These are phyloP conservation scores for Papilio dardanus DNA, from an alignment of 1,140 invertebrate genomes.

Conservation along the genomic window DNA sequence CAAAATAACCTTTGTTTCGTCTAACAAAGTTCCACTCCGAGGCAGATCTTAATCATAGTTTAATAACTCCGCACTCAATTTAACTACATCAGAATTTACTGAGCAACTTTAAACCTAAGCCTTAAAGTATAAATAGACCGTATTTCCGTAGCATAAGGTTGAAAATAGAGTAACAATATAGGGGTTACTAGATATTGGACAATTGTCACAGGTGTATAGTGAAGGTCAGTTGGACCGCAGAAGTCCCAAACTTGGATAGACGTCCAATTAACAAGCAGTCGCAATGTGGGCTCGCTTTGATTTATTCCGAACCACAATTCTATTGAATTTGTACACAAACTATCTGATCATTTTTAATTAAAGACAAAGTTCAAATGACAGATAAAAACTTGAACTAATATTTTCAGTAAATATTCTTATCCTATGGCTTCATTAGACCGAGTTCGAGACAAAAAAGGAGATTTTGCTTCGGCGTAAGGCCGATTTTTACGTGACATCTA, in stretches of 20 bases:
- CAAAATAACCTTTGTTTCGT: neutral
- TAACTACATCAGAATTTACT: slow-evolving; percentile 17
- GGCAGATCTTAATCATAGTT: slow-evolving; percentile 18
- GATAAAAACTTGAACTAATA: neutral
- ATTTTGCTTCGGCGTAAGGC: no score
- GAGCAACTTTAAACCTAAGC: slow-evolving; percentile 5
- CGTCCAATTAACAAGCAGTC: slow-evolving; percentile 32
- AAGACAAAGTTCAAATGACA: no score
- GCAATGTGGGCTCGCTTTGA: slow-evolving; percentile 16
- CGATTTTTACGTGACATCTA: no score
- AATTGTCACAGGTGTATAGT: slow-evolving; percentile 9
- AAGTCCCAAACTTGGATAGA: slow-evolving; percentile 29
- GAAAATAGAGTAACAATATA: neutral
- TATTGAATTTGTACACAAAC: neutral
- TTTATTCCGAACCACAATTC: slow-evolving; percentile 21
- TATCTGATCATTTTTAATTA: slow-evolving; percentile 5
- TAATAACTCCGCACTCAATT: slow-evolving; percentile 24
- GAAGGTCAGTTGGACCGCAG: slow-evolving; percentile 28
- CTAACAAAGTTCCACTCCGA: neutral
- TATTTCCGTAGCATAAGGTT: neutral
- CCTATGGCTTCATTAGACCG: no score
- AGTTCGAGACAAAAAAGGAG: no score
- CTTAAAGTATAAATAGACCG: neutral
- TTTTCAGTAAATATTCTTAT: no score
- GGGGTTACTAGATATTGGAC: neutral